Evolutionary conservation across 2,797 vertebrate species (phyloP).

Genomic region (Lepilemur septentrionalis): DNA sequence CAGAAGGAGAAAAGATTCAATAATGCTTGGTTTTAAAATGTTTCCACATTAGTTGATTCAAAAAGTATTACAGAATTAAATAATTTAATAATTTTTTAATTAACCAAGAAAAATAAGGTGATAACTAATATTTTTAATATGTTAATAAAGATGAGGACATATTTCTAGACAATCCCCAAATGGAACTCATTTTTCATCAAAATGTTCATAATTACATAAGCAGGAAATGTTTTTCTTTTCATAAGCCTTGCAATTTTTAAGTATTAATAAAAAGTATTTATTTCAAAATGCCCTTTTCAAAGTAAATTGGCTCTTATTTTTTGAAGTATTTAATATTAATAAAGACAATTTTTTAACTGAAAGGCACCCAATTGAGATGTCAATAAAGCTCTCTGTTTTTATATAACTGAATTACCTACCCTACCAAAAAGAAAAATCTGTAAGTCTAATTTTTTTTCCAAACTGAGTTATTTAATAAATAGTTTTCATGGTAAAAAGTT

Average conservation of each 20-base stretch:
- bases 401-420: background rate
- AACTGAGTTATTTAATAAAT: constrained; percentile 56
- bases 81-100: constrained; percentile 24
- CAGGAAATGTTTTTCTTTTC: background rate
- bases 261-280: background rate
- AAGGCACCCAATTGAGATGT: background rate
- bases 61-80: constrained; percentile 1
- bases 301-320: background rate
- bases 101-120: background rate
- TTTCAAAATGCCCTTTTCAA: constrained; percentile 2
- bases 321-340: background rate
- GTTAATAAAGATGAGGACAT: constrained; percentile 14
- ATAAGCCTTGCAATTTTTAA: background rate
- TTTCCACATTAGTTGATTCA: background rate
- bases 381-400: background rate
- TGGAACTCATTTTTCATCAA: background rate
- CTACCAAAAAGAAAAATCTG: background rate
- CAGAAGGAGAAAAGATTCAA: background rate
- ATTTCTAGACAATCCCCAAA: background rate
- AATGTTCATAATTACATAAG: background rate
- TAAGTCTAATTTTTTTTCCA: background rate
- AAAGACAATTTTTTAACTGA: background rate
- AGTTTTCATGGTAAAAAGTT: constrained; percentile 60
- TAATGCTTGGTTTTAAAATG: background rate
- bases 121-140: background rate